phyloP scores from a whole-genome alignment of 2,888 invertebrate species.

The Rhabditoides inermis region DNA sequence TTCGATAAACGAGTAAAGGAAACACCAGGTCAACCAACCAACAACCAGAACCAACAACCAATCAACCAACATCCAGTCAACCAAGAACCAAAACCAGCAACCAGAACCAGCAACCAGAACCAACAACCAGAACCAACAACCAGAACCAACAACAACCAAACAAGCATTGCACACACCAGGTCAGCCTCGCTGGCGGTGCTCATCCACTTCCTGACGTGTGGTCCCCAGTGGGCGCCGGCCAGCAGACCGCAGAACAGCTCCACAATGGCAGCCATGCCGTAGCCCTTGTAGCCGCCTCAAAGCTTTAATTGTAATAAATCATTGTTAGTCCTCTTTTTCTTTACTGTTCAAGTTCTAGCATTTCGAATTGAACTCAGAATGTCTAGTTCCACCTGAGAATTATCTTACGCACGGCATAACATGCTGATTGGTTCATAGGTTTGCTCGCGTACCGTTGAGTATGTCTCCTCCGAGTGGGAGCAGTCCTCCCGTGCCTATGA shows the following conservation, averaged over 20 bases:
- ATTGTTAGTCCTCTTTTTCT: too few species aligned
- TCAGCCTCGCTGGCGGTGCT: constrained; percentile 63
- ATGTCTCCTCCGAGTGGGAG: constrained; percentile 57
- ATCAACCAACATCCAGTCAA: neutral
- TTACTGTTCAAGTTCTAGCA: too few species aligned
- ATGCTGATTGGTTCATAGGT: too few species aligned
- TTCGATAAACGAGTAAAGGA: too few species aligned
- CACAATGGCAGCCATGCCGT: constrained; percentile 73
- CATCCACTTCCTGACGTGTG: constrained; percentile 72
- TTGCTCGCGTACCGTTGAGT: constrained; percentile 53
- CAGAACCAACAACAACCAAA: too few species aligned
- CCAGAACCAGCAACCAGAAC: neutral
- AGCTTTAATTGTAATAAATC: too few species aligned
- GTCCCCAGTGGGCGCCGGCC: constrained; percentile 65
- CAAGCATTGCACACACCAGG: constrained; percentile 14
- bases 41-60: too few species aligned
- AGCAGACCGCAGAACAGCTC: constrained; percentile 80
- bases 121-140: too few species aligned
- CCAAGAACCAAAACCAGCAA: neutral
- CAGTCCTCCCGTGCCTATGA: constrained; percentile 54
- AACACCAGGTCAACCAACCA: too few species aligned
- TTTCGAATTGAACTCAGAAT: too few species aligned
- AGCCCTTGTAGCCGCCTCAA: constrained; percentile 74
- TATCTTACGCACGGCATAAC: too few species aligned
- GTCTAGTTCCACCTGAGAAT: too few species aligned